Percentiles rank a stretch among this genome's conserved stretches.
phyloP scores from a whole-genome alignment of 2,888 invertebrate species.

The Steinernema hermaphroditum region DNA sequence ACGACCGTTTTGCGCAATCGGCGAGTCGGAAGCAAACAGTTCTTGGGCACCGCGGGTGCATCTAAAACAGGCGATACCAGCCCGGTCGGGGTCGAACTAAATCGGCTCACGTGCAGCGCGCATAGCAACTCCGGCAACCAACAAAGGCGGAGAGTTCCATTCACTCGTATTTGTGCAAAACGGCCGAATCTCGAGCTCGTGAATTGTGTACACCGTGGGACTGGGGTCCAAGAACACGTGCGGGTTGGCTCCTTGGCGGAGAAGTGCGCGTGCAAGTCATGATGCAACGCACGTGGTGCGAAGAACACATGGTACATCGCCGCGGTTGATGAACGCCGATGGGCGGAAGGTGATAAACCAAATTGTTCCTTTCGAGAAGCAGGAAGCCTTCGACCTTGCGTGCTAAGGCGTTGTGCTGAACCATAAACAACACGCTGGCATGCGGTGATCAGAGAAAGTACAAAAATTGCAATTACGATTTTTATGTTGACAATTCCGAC shows the following conservation, averaged over 20 bases:
- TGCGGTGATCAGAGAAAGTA: background rate
- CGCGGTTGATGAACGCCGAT: background rate
- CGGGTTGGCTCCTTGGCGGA: background rate
- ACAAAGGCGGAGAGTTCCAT: background rate
- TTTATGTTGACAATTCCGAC: background rate
- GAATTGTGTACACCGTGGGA: conserved; percentile 2
- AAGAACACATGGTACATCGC: background rate
- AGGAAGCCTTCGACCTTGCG: too few relatives aligned
- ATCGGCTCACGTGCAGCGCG: conserved; percentile 25
- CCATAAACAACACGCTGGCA: too few relatives aligned
- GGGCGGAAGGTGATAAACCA: too few relatives aligned
- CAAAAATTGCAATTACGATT: background rate
- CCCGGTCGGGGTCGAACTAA: background rate
- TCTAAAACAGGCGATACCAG: background rate
- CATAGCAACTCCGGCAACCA: conserved; percentile 15
- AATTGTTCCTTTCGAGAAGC: too few relatives aligned
- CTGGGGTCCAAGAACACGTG: conserved; percentile 9
- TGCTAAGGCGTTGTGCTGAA: too few relatives aligned
- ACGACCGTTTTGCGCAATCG: background rate
- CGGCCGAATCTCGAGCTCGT: background rate
- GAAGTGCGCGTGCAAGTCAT: background rate
- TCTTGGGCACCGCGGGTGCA: conserved; percentile 26
- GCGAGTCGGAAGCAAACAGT: conserved; percentile 19
- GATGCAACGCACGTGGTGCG: background rate
- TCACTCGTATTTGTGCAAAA: conserved; percentile 1